Evolutionary conservation across 1,140 invertebrate genomes (phyloP).

Genomic region (Drosophila subpulchrella): DNA sequence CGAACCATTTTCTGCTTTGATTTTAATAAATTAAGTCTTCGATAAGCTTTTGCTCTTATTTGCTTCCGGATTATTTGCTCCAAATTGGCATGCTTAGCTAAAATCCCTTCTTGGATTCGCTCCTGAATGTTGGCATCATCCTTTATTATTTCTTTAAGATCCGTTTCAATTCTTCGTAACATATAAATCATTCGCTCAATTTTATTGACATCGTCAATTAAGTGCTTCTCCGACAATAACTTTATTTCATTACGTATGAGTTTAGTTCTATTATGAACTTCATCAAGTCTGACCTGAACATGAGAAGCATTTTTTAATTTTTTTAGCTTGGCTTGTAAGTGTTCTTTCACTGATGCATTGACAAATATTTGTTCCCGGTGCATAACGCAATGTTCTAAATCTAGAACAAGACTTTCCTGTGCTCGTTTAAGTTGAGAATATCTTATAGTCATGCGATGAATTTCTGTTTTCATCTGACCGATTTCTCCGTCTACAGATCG

Average conservation of each 20-base stretch:
- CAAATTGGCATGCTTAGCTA: constrained; percentile 85
- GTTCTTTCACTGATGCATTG: constrained; percentile 86
- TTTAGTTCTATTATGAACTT: constrained; percentile 86
- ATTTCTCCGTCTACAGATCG: constrained; percentile 87
- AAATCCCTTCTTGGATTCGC: constrained; percentile 78
- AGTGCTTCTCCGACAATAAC: constrained; percentile 52
- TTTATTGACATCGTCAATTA: constrained; percentile 61
- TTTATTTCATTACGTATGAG: constrained; percentile 85
- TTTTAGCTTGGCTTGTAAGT: constrained; percentile 80
- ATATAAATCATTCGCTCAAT: constrained; percentile 68
- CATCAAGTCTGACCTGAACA: constrained; percentile 85
- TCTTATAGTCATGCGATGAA: constrained; percentile 92
- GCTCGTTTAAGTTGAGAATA: constrained; percentile 89
- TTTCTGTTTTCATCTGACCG: constrained; percentile 90
- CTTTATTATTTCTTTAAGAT: constrained; percentile 85
- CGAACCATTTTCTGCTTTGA: constrained; percentile 65
- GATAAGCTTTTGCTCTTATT: constrained; percentile 86
- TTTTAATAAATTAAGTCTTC: constrained; percentile 85
- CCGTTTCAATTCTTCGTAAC: constrained; percentile 56
- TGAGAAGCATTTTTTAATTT: constrained; percentile 61
- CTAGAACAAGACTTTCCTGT: constrained; percentile 90
- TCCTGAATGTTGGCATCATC: constrained; percentile 85
- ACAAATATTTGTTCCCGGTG: constrained; percentile 89
- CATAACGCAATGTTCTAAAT: constrained; percentile 90
- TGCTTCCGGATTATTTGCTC: constrained; percentile 87